phyloP scores from a whole-genome alignment of 2,113 vertebrate species.

The Thamnaconus septentrionalis region DNA sequence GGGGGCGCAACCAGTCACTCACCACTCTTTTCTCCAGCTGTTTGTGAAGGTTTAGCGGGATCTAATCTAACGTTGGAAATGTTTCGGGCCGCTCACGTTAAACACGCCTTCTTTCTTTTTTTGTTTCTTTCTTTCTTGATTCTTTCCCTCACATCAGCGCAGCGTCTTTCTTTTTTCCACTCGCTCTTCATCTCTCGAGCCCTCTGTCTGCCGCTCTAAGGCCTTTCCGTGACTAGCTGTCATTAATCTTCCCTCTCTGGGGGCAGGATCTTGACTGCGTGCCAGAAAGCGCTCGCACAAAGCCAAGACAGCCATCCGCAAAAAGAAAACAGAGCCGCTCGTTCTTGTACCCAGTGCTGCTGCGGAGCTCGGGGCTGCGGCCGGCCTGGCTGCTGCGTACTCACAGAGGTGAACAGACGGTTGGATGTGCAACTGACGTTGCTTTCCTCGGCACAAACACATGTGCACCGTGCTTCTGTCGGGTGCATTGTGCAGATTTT shows the following conservation, averaged over 20 bases:
- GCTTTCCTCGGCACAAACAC: not conserved
- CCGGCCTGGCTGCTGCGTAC: too few species aligned
- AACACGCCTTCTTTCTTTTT: not conserved
- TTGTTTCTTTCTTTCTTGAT: not conserved
- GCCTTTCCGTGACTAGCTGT: slow-evolving; percentile 81
- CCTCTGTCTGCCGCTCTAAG: slow-evolving; percentile 60
- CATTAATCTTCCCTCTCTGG: slow-evolving; percentile 79
- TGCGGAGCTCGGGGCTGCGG: slow-evolving; percentile 39
- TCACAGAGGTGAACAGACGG: too few species aligned
- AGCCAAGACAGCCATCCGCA: slow-evolving; percentile 71
- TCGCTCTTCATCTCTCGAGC: slow-evolving; percentile 38
- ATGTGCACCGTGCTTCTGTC: not conserved
- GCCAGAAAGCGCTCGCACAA: slow-evolving; percentile 71
- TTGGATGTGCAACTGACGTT: not conserved
- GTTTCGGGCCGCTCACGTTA: slow-evolving; percentile 8
- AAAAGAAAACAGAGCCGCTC: slow-evolving; percentile 67
- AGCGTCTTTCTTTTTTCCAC: slow-evolving; percentile 13
- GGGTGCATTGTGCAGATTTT: too few species aligned
- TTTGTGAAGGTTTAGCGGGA: slow-evolving; percentile 13
- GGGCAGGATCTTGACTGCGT: slow-evolving; percentile 76
- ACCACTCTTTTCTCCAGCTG: slow-evolving; percentile 31
- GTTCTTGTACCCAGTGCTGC: slow-evolving; percentile 66
- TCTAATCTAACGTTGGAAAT: slow-evolving; percentile 7
- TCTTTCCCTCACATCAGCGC: slow-evolving; percentile 31
- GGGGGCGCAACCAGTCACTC: slow-evolving; percentile 21